Evolutionary conservation across 2,888 invertebrate genomes (phyloP).

Genomic region (Tetramorium bicarinatum): DNA sequence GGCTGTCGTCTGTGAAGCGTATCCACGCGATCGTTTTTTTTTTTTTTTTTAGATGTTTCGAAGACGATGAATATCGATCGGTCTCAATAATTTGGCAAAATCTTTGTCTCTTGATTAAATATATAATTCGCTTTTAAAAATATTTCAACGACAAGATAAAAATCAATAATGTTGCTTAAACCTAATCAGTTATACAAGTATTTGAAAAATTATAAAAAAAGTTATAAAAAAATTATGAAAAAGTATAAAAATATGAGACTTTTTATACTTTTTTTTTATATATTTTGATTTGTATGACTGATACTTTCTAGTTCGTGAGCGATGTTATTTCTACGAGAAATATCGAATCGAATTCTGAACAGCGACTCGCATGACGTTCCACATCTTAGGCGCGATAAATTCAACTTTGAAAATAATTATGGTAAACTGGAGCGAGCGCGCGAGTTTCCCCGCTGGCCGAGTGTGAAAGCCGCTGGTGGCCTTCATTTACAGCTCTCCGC

Average conservation of each 20-base stretch:
- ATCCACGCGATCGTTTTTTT: neutral
- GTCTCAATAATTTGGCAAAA: neutral
- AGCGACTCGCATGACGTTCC: neutral
- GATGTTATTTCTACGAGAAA: neutral
- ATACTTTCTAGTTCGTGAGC: neutral
- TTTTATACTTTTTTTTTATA: neutral
- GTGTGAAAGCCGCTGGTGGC: constrained; percentile 38
- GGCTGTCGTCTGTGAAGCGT: constrained; percentile 30
- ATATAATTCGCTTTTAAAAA: neutral
- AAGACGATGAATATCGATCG: constrained; percentile 18
- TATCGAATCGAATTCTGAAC: neutral
- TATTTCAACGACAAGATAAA: neutral
- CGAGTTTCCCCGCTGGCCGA: constrained; percentile 40
- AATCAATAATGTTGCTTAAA: neutral
- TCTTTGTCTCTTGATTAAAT: neutral
- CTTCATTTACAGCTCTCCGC: constrained; percentile 1
- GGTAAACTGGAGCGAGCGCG: constrained; percentile 25
- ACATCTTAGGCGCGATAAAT: neutral
- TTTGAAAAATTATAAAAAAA: neutral
- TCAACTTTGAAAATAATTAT: constrained; percentile 23
- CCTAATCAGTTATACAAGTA: neutral
- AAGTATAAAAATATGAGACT: neutral
- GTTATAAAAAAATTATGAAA: too few relatives aligned
- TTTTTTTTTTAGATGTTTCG: neutral
- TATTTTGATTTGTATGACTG: neutral